These are phyloP conservation scores for Riparia riparia DNA, from an alignment of 2,113 vertebrate genomes.

Conservation along the genomic window DNA sequence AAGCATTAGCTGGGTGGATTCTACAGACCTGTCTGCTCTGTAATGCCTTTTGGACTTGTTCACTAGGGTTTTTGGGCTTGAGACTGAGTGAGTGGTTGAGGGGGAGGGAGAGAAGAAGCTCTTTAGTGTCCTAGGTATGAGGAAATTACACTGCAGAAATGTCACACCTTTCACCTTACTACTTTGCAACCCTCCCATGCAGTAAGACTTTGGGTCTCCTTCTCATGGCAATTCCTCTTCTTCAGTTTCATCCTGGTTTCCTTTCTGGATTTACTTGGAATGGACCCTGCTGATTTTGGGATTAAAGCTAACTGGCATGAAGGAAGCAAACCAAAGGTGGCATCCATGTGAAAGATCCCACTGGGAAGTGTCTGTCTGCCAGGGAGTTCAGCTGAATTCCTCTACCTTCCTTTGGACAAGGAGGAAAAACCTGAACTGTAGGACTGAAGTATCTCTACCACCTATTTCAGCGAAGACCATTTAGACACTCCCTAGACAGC, in stretches of 20 bases:
- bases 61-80: background rate
- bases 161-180: background rate
- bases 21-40: background rate
- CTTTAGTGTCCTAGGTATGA: background rate
- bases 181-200: background rate
- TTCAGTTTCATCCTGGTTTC: constrained; percentile 23
- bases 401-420: background rate
- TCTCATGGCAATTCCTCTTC: background rate
- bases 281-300: background rate
- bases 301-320: constrained; percentile 38
- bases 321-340: constrained; percentile 26
- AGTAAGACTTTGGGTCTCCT: background rate
- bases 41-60: background rate
- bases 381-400: background rate
- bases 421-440: background rate
- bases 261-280: constrained; percentile 19
- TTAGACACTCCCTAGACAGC: background rate
- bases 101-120: background rate
- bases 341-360: background rate
- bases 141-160: background rate
- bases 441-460: background rate
- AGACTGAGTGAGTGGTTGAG: rapidly evolving
- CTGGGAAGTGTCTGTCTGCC: background rate
- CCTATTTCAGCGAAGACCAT: background rate
- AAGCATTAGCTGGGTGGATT: background rate